These are phyloP conservation scores for Drosophila repletoides DNA, from an alignment of 1,140 invertebrate species.

Conservation along the genomic window DNA sequence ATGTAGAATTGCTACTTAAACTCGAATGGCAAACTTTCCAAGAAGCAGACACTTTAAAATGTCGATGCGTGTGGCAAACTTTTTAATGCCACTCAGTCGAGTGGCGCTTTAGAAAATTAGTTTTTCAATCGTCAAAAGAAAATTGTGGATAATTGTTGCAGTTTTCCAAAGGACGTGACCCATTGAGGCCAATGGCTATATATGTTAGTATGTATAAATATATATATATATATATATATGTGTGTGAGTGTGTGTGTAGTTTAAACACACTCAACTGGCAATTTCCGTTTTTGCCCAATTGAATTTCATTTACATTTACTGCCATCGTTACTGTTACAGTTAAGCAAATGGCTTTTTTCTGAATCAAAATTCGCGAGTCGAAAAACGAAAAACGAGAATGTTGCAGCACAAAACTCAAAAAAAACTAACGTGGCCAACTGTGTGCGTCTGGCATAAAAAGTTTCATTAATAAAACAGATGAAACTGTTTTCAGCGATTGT, in stretches of 20 bases:
- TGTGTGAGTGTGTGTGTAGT: neutral
- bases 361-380: slow-evolving; percentile 8
- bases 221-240: no score
- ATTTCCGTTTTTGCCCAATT: slow-evolving; percentile 35
- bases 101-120: slow-evolving; percentile 29
- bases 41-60: neutral
- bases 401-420: neutral
- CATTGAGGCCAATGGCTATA: neutral
- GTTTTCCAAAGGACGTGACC: neutral
- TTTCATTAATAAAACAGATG: slow-evolving; percentile 5
- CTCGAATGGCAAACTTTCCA: slow-evolving; percentile 6
- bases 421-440: slow-evolving; percentile 5
- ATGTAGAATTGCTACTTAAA: slow-evolving; percentile 11
- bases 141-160: slow-evolving; percentile 36
- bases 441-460: slow-evolving; percentile 14
- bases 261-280: slow-evolving; percentile 20
- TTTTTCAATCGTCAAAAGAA: slow-evolving; percentile 11
- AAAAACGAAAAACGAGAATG: slow-evolving; percentile 1
- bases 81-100: slow-evolving; percentile 22
- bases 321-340: slow-evolving; percentile 7
- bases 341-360: slow-evolving; percentile 22
- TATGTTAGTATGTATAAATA: no score
- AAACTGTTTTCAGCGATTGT: no score
- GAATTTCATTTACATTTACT: slow-evolving; percentile 17
- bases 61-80: neutral